phyloP scores from a whole-genome alignment of 2,113 vertebrate species.

The Callospermophilus lateralis region DNA sequence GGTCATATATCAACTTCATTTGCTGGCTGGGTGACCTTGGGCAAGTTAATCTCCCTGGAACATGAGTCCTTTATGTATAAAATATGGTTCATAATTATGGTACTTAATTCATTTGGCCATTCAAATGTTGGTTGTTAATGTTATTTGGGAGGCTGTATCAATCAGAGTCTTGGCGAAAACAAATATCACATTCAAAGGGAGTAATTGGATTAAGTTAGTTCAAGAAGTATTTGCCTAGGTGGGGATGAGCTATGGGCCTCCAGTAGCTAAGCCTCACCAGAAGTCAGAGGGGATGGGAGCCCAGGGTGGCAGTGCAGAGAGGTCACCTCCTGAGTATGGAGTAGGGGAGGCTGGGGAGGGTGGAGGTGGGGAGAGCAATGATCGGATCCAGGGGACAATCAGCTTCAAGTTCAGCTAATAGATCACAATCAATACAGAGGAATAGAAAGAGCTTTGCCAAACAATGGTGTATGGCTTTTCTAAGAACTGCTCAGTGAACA shows the following conservation, averaged over 20 bases:
- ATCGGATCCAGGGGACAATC: neutral
- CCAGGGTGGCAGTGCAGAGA: neutral
- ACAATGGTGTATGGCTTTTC: neutral
- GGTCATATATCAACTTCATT: neutral
- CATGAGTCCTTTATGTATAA: neutral
- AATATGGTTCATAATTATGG: neutral
- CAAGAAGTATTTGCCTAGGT: no score
- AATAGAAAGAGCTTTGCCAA: neutral
- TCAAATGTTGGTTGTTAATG: rapidly evolving
- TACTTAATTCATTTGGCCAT: no score
- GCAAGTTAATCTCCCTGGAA: neutral
- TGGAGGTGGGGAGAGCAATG: rapidly evolving
- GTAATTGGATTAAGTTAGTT: neutral
- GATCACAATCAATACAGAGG: neutral
- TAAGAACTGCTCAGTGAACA: neutral
- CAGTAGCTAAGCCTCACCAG: no score
- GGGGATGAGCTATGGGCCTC: neutral
- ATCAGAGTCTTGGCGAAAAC: neutral
- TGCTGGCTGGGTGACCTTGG: neutral
- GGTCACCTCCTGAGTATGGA: no score
- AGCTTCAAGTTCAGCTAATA: neutral
- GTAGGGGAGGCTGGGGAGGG: neutral
- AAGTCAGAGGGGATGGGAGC: neutral
- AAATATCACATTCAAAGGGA: neutral
- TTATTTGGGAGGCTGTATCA: neutral